Percentiles rank a stretch among this genome's conserved stretches.
phyloP scores from a whole-genome alignment of 1,140 invertebrate species.

The Microplitis demolitor region DNA sequence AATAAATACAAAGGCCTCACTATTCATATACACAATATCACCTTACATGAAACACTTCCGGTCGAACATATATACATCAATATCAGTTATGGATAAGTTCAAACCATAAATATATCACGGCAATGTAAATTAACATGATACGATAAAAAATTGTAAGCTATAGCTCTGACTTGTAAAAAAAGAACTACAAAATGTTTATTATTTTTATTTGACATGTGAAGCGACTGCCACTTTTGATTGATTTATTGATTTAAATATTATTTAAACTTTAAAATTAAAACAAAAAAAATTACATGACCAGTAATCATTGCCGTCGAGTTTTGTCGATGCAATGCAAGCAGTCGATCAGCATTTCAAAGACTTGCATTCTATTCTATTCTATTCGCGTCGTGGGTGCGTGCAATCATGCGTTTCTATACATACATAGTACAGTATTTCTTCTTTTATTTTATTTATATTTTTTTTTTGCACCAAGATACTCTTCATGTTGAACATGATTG shows the following conservation, averaged over 20 bases:
- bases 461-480: too few species aligned
- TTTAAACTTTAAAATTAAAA: too few species aligned
- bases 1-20: background rate
- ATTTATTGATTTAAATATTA: too few species aligned
- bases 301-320: background rate
- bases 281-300: too few species aligned
- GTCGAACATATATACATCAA: conserved; percentile 18
- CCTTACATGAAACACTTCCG: conserved; percentile 23
- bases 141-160: too few species aligned
- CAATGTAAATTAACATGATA: background rate
- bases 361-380: conserved; percentile 34
- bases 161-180: too few species aligned
- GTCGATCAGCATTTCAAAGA: conserved; percentile 15
- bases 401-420: conserved; percentile 36
- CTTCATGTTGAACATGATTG: too few species aligned
- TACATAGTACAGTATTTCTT: too few species aligned
- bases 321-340: background rate
- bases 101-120: background rate
- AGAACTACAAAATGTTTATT: too few species aligned
- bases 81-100: conserved; percentile 13
- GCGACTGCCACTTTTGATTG: too few species aligned
- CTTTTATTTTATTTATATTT: background rate
- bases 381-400: conserved; percentile 33
- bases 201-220: too few species aligned
- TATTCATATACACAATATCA: conserved; percentile 17